A percentile compares a stretch with the other conserved stretches of the same genome.
phyloP scores from a whole-genome alignment of 2,888 invertebrate species.

The Phytoseiulus persimilis region DNA sequence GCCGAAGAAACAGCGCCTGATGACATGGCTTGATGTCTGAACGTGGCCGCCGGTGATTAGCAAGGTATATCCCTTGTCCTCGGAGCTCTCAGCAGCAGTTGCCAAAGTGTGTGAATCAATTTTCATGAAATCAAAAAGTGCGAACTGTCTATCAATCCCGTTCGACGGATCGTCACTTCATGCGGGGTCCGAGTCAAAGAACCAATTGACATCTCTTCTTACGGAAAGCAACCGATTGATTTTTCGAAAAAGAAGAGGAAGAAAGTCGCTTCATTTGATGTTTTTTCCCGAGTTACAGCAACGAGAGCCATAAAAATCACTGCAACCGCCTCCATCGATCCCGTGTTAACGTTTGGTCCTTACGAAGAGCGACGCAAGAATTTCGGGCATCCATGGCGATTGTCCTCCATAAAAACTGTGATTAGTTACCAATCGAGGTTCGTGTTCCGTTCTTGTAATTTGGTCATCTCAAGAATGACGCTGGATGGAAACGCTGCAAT shows the following conservation, averaged over 20 bases:
- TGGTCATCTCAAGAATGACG: no score
- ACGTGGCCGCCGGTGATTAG: no score
- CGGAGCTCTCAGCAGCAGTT: neutral
- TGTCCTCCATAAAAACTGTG: no score
- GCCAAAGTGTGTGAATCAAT: neutral
- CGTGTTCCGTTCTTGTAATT: no score
- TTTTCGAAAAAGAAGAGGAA: neutral
- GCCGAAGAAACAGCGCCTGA: no score
- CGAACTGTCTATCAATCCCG: neutral
- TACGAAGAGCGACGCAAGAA: no score
- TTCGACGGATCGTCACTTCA: neutral
- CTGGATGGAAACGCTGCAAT: no score
- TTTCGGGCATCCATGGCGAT: no score
- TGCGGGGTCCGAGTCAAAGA: neutral
- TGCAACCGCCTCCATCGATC: neutral
- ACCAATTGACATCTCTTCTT: neutral
- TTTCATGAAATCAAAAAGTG: neutral
- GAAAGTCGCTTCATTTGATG: neutral
- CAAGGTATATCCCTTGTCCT: neutral
- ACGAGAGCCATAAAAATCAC: neutral
- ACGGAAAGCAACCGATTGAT: neutral
- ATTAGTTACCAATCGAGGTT: no score
- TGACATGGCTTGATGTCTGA: no score
- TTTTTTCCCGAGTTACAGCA: neutral
- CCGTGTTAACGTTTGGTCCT: neutral